Evolutionary conservation across 2,888 invertebrate genomes (phyloP).

Genomic region (Dynastes tityus): DNA sequence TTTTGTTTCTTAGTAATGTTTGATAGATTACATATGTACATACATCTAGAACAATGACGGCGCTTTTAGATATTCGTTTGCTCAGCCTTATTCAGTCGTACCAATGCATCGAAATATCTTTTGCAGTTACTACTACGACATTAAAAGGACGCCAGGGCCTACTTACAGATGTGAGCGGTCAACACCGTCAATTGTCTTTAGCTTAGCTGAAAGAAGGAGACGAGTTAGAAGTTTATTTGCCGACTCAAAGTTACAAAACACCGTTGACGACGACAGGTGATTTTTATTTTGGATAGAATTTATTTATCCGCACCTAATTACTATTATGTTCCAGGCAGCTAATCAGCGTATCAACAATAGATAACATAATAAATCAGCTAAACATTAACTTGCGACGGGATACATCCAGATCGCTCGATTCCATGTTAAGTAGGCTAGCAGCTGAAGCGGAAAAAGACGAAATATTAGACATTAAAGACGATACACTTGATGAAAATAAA

Average conservation of each 20-base stretch:
- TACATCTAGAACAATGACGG: no score
- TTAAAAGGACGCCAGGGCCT: slow-evolving; percentile 49
- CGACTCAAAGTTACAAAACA: slow-evolving; percentile 61
- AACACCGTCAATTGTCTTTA: slow-evolving; percentile 65
- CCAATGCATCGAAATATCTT: not conserved
- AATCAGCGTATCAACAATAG: slow-evolving; percentile 59
- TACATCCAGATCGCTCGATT: slow-evolving; percentile 60
- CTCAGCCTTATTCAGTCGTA: not conserved
- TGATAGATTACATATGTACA: no score
- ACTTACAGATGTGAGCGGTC: slow-evolving; percentile 49
- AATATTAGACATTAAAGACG: slow-evolving; percentile 50
- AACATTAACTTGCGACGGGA: slow-evolving; percentile 49
- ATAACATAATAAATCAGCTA: slow-evolving; percentile 56
- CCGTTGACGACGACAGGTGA: slow-evolving; percentile 51
- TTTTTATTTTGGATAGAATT: not conserved
- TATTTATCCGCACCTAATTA: not conserved
- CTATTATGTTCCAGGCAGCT: slow-evolving; percentile 51
- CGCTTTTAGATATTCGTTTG: no score
- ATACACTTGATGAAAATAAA: slow-evolving; percentile 49
- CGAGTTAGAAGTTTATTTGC: slow-evolving; percentile 71
- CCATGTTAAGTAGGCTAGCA: slow-evolving; percentile 57
- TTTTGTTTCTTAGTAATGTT: no score
- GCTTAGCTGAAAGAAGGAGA: slow-evolving; percentile 71
- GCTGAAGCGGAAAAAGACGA: slow-evolving; percentile 57
- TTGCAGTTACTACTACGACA: slow-evolving; percentile 56